Evolutionary conservation across 35 echinoderm and acorn worm genomes (phyloP).

Genomic region (Lytechinus pictus): DNA sequence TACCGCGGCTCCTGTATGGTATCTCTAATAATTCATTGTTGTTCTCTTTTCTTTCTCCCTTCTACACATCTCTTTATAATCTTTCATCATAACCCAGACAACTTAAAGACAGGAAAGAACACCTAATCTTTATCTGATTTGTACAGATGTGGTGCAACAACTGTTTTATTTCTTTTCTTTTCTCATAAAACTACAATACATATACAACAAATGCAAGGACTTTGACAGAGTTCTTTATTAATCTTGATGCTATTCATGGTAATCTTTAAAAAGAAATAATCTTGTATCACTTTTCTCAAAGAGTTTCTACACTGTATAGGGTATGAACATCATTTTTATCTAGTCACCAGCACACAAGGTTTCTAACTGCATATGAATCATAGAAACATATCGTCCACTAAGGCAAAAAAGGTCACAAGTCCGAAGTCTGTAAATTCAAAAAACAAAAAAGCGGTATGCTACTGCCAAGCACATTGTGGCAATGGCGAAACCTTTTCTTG

Average conservation of each 20-base stretch:
- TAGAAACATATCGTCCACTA: constrained; percentile 36
- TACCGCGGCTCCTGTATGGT: too few relatives aligned
- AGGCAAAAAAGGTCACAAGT: constrained; percentile 29
- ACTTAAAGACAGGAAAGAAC: neutral
- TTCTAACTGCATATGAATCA: constrained; percentile 26
- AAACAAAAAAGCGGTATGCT: constrained; percentile 16
- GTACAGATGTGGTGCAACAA: constrained; percentile 48
- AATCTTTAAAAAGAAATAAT: constrained; percentile 4
- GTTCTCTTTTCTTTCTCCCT: neutral
- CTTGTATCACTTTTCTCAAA: constrained; percentile 15
- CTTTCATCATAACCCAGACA: neutral
- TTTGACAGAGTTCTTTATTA: constrained; percentile 42
- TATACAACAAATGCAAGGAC: constrained; percentile 45
- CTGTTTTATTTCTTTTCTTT: constrained; percentile 46
- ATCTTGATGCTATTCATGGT: neutral
- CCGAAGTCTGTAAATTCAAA: constrained; percentile 7
- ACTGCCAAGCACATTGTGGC: neutral
- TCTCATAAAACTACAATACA: constrained; percentile 50
- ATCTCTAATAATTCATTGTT: too few relatives aligned
- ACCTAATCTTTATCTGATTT: neutral
- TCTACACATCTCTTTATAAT: neutral
- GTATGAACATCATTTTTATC: neutral
- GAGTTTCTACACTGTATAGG: constrained; percentile 17
- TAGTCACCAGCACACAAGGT: constrained; percentile 31
- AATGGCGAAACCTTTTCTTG: neutral